Evolutionary conservation across 1,140 invertebrate genomes (phyloP), one percentile per base, ranked within the genome.

Genomic region (Calliphora vicina): DNA sequence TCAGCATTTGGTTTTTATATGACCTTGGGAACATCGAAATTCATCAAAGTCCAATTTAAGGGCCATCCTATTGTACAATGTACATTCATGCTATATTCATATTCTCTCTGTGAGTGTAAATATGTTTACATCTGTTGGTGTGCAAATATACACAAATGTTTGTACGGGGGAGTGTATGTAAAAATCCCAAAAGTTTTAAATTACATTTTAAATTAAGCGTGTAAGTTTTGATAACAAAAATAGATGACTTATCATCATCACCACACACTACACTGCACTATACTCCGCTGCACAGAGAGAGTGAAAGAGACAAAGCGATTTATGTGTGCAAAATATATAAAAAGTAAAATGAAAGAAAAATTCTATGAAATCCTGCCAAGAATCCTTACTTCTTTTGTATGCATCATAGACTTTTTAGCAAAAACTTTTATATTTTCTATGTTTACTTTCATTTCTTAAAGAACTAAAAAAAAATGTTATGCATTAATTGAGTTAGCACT

Each of bases 201-300:
- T 67, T 67, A 67, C n/a, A 67, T 67, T 67, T 67, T 67, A 67
- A 67, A 67, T 67, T 67, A 23, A 67, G 61, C 61, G 61, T 67
- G 61, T 67, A 67, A 67, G 61, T 67, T 67, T 67, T 67, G 61
- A 67, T 67, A 67, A 67, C 61, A 67, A 67, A 67, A 67, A 67
- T 67, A 67, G 23, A 67, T 67, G 61, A 67, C 61, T 67, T 67
- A 67, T 67, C 61, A 67, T 67, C 61, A 67, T 10, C 20, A 67
- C 20, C 61, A 67, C 45, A 50, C 45, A 50, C 4, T n/a, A 50
- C 12, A 15, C 12, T 50, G 45, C 12, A 50, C 10, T 8, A 35
- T 35, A 35, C 35, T 35, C 6, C 35, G 6, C 6, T 50, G 15
- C 13, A 17, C 15, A 50, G 45, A 50, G 12, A 12, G 13, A 50